Percentiles rank a stretch among this genome's conserved stretches.
Evolutionary conservation across 2,888 invertebrate species (phyloP).

Genomic region (Phortica magna): DNA sequence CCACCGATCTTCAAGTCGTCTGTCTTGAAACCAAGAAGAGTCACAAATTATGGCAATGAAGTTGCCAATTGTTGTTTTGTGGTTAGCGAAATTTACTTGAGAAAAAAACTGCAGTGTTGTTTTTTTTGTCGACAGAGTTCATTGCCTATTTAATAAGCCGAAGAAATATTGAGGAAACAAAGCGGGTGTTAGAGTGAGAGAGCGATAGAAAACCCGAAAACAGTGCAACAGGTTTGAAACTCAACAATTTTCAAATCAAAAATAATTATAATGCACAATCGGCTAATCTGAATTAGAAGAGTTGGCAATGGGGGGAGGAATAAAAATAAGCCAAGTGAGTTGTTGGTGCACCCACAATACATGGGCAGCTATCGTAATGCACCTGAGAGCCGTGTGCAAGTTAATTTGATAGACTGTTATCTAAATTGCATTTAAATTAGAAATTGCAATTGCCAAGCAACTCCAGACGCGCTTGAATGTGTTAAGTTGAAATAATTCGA

Average conservation of each 20-base stretch:
- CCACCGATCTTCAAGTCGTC: not conserved
- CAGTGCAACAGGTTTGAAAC: constrained; percentile 25
- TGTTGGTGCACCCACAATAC: not conserved
- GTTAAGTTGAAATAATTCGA: not conserved
- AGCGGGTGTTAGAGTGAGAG: not conserved
- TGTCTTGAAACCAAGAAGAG: constrained; percentile 4
- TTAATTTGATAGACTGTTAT: not conserved
- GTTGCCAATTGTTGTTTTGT: constrained; percentile 26
- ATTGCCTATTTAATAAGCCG: constrained; percentile 31
- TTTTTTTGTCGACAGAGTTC: constrained; percentile 17
- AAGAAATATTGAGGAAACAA: not conserved
- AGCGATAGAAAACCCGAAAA: not conserved
- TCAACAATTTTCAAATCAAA: constrained; percentile 26
- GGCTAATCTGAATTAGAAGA: not conserved
- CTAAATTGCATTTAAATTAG: not conserved
- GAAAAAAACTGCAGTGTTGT: not conserved
- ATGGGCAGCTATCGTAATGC: not conserved
- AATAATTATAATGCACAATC: constrained; percentile 28
- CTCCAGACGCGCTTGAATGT: not conserved
- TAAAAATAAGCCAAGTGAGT: not conserved
- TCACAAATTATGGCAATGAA: constrained; percentile 30
- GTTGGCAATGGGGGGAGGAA: too few species aligned
- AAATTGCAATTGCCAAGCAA: not conserved
- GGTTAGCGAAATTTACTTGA: constrained; percentile 13
- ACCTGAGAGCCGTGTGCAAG: constrained; percentile 3